Base-by-base conservation (phyloP, 2,888 invertebrate species). In the Oxycera nigricornis region DNA sequence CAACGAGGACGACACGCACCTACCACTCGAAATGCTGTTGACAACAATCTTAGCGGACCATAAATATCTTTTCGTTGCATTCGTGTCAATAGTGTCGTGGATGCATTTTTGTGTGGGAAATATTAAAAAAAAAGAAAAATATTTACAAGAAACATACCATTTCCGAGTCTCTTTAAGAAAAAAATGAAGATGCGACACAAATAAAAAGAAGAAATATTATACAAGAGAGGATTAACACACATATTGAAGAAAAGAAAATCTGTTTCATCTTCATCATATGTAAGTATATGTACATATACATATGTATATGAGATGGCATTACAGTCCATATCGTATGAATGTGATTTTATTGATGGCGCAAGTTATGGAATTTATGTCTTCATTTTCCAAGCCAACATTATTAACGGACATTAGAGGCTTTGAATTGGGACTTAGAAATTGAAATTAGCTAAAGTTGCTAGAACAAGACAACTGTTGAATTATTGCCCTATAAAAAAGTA, bases 381-480 rank as follows among this genome's bases (percentile, higher is more conserved):
- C 31, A 61, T 61, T 61, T 31, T 31, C 31, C 30, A 11, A 31
- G 3, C 28, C 14, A n/a, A 26, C 20, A 20, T n/a, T 61, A 61
- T 61, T 61, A 61, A 61, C 61, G 17, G 17, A 61, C 61, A 61
- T 61, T 61, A 61, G 61, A 59, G 28, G 31, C 17, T 31, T 61
- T 28, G 20, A 31, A 61, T 61, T 61, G 61, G 61, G 31, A 31
- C 20, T 61, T n/a, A 9, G 26, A 61, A 30, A 61, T 61, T 61
- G 61, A 61, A 61, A 61, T 61, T 61, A 31, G 31, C 14, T 61
- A 30, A 31, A 61, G 61, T 61, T 31, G 61, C 61, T 61, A 61
- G 61, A 61, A 61, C 61, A 61, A 31, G 61, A 61, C 61, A 61
- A 30, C 31, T 61, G 31, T 61, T 61, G 31, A 61, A 31, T 61